Conservation (phyloP, 2,888 invertebrate genomes). For the Teleiodes luculella region DNA sequence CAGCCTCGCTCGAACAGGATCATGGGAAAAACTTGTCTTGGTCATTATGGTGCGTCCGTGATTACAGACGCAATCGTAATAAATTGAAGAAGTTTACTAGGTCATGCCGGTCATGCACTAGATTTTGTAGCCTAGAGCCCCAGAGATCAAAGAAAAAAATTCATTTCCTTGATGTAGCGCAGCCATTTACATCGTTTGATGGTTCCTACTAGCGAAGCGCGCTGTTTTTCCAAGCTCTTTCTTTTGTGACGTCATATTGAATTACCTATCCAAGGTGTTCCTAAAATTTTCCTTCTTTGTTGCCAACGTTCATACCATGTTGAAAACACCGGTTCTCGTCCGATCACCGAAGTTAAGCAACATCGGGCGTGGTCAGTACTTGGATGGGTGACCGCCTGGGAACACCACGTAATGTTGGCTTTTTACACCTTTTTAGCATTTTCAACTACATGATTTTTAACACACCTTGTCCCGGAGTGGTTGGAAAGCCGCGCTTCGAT, state of each 20-base stretch:
- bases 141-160: too few species aligned
- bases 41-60: background rate
- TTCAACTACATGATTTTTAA: background rate
- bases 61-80: background rate
- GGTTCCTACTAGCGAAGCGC: too few species aligned
- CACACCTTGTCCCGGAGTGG: too few species aligned
- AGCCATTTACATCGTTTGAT: too few species aligned
- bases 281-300: background rate
- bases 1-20: background rate
- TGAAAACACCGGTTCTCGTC: conserved; percentile 63
- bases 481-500: too few species aligned
- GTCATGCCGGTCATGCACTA: background rate
- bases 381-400: conserved; percentile 54
- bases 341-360: conserved; percentile 69
- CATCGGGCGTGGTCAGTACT: conserved; percentile 57
- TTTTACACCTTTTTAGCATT: conserved; percentile 14
- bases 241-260: too few species aligned
- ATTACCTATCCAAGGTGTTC: too few species aligned
- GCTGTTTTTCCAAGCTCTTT: too few species aligned
- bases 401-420: conserved; percentile 43
- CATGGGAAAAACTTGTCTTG: background rate
- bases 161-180: too few species aligned
- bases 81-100: background rate
- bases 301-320: conserved; percentile 48
- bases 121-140: too few species aligned